Conservation (phyloP, 2,797 vertebrate genomes). For the Megalops cyprinoides region DNA sequence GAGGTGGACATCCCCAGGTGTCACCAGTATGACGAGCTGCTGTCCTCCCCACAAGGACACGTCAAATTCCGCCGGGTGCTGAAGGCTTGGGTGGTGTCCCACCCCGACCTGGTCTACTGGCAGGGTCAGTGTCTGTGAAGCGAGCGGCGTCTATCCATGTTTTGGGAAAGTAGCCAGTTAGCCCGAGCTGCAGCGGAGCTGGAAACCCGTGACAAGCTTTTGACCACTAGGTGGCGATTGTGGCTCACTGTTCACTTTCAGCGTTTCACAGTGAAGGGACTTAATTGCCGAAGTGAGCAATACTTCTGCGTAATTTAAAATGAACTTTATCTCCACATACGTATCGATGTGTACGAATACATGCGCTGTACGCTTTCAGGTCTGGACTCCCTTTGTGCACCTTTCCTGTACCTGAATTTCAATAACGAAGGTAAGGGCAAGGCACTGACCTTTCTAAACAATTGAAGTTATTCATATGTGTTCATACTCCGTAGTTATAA, state of each 20-base stretch:
- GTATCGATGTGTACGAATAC: background rate
- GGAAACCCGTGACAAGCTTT: constrained; percentile 25
- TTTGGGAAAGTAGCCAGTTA: no score
- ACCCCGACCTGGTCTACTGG: constrained; percentile 97
- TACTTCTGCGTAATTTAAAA: background rate
- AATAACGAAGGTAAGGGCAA: constrained; percentile 89
- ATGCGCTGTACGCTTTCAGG: constrained; percentile 69
- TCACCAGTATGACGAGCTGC: constrained; percentile 95
- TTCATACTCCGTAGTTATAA: no score
- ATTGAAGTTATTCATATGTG: background rate
- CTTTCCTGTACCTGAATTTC: constrained; percentile 97
- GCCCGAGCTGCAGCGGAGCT: background rate
- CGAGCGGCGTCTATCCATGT: no score
- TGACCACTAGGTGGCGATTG: constrained; percentile 65
- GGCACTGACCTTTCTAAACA: background rate
- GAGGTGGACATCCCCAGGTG: constrained; percentile 99
- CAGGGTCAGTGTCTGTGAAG: constrained; percentile 77
- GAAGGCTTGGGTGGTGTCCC: constrained; percentile 98
- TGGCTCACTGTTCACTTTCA: background rate
- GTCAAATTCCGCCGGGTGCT: constrained; percentile 94
- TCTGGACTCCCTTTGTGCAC: constrained; percentile 96
- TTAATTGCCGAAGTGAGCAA: background rate
- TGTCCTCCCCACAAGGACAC: constrained; percentile 97
- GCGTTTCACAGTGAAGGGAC: background rate
- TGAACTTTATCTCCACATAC: background rate